Percentiles rank a stretch among this genome's conserved stretches.
Evolutionary conservation across 2,888 invertebrate genomes (phyloP).

Genomic region (Drosophila seclusa): DNA sequence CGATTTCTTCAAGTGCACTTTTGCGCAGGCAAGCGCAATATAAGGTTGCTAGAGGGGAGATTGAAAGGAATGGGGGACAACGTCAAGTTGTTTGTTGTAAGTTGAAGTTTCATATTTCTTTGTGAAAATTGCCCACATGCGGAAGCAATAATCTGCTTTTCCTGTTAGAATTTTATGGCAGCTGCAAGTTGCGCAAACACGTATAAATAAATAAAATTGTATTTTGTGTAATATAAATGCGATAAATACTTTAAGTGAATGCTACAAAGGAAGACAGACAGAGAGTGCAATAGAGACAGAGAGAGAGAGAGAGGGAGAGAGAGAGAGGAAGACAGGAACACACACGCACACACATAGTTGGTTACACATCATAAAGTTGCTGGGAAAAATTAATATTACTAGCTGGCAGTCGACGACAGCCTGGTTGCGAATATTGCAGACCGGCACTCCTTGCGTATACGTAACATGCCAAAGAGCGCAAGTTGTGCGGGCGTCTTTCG

Average conservation of each 20-base stretch:
- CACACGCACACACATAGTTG: slow-evolving; percentile 12
- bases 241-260: slow-evolving; percentile 44
- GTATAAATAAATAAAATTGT: slow-evolving; percentile 50
- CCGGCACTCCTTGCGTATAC: slow-evolving; percentile 58
- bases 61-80: too few species aligned
- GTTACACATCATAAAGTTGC: slow-evolving; percentile 70
- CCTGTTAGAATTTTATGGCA: slow-evolving; percentile 54
- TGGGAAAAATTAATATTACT: slow-evolving; percentile 65
- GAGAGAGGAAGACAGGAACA: neutral
- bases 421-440: slow-evolving; percentile 1
- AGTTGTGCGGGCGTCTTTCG: slow-evolving; percentile 31
- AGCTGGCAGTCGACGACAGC: slow-evolving; percentile 55
- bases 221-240: slow-evolving; percentile 52
- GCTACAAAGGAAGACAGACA: neutral
- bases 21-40: slow-evolving; percentile 5
- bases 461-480: slow-evolving; percentile 54
- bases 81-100: neutral
- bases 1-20: slow-evolving; percentile 52
- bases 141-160: slow-evolving; percentile 74
- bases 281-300: neutral
- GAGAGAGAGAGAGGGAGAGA: neutral
- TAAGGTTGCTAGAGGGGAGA: neutral
- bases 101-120: slow-evolving; percentile 25
- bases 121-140: slow-evolving; percentile 48
- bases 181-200: slow-evolving; percentile 39